Conservation (phyloP, 1,140 invertebrate species). For the Drosophila kepulauana region DNA sequence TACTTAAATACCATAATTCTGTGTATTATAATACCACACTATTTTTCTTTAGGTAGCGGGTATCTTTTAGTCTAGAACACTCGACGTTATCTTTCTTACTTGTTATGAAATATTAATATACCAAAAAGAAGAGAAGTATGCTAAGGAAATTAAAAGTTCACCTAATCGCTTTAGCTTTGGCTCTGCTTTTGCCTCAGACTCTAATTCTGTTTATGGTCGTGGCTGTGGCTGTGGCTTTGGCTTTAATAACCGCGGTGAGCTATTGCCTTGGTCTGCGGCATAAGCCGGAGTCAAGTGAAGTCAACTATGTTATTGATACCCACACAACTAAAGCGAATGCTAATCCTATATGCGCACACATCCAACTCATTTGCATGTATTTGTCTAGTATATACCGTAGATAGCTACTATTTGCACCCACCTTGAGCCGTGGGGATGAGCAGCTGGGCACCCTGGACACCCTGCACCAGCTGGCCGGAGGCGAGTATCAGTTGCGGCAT, state of each 20-base stretch:
- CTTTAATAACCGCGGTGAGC: constrained; percentile 44
- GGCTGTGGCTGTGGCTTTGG: constrained; percentile 1
- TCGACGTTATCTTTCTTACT: no score
- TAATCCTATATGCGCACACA: constrained; percentile 36
- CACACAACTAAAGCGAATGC: constrained; percentile 46
- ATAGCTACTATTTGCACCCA: constrained; percentile 80
- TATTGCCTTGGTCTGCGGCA: background rate
- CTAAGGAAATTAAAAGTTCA: constrained; percentile 71
- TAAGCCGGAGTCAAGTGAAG: constrained; percentile 66
- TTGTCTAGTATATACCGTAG: background rate
- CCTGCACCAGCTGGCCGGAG: constrained; percentile 95
- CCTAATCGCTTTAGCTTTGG: constrained; percentile 66
- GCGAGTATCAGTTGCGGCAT: constrained; percentile 89
- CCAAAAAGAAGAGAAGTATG: background rate
- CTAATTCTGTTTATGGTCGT: background rate
- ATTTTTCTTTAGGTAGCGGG: no score
- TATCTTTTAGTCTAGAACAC: no score
- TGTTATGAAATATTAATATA: no score
- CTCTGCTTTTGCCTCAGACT: constrained; percentile 28
- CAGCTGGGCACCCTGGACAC: constrained; percentile 96
- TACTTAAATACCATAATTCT: no score
- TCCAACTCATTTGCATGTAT: background rate
- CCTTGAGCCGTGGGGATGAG: constrained; percentile 97
- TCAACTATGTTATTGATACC: constrained; percentile 79
- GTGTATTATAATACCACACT: no score